Conservation (phyloP, 1,140 invertebrate species). For the Heliconius hermathena region DNA sequence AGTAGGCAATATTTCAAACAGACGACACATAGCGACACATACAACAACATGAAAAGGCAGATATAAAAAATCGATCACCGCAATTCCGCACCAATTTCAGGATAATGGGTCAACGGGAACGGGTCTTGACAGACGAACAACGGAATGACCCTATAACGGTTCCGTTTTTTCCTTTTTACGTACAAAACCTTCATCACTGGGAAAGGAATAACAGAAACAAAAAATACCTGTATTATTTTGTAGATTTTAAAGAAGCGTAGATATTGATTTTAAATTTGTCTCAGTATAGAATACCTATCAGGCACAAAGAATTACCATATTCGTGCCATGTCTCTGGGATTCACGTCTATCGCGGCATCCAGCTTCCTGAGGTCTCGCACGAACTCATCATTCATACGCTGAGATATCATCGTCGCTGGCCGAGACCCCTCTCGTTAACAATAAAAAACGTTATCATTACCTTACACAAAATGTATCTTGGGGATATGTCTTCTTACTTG, state of each 20-base stretch:
- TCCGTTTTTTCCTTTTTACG: no score
- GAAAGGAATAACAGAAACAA: no score
- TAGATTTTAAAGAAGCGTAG: not conserved
- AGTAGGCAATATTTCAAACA: no score
- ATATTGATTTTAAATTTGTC: constrained; percentile 28
- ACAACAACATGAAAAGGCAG: no score
- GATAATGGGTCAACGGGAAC: no score
- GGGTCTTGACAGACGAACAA: no score
- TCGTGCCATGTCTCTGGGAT: constrained; percentile 66
- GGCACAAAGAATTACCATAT: constrained; percentile 59
- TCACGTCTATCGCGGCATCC: constrained; percentile 65
- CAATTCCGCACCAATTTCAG: no score
- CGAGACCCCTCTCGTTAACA: constrained; percentile 77
- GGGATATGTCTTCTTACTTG: constrained; percentile 62
- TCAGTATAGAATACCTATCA: constrained; percentile 48
- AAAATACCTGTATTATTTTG: no score
- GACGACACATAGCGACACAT: no score
- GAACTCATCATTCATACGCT: constrained; percentile 80
- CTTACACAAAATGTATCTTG: constrained; percentile 71
- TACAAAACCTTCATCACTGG: no score
- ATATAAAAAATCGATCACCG: no score
- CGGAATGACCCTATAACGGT: no score
- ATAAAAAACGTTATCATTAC: constrained; percentile 78
- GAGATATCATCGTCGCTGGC: constrained; percentile 77
- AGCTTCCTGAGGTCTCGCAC: constrained; percentile 73